Conservation (phyloP, 2,113 vertebrate species). For the Pomatostomus ruficeps region DNA sequence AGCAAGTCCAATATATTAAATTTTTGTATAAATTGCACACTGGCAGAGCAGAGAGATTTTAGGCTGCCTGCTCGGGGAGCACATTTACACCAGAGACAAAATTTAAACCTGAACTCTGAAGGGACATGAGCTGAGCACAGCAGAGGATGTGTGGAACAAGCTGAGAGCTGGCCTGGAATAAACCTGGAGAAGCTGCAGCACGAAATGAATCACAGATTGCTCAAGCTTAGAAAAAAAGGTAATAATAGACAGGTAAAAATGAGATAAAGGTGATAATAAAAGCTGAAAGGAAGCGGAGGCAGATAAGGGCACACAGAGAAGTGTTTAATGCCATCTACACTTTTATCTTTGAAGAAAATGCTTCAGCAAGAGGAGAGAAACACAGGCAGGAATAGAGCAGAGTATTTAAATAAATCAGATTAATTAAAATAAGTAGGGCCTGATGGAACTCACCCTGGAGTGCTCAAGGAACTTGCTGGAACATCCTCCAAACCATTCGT, state of each 20-base stretch:
- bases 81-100: not conserved
- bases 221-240: too few species aligned
- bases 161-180: not conserved
- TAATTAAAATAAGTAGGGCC: not conserved
- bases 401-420: not conserved
- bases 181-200: not conserved
- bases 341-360: not conserved
- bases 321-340: not conserved
- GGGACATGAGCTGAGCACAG: not conserved
- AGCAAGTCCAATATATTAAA: not conserved
- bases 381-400: not conserved
- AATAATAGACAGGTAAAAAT: too few species aligned
- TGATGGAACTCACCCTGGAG: not conserved
- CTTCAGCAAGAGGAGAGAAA: not conserved
- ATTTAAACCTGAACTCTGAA: not conserved
- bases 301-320: not conserved
- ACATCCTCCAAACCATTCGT: not conserved
- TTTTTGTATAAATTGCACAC: not conserved
- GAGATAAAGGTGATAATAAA: not conserved
- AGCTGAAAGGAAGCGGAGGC: not conserved
- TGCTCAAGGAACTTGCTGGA: not conserved
- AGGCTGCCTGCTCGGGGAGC: not conserved
- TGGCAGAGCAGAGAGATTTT: not conserved
- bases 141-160: not conserved
- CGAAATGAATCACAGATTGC: not conserved